These are phyloP conservation scores for Tetragnatha versicolor DNA, from an alignment of 1,140 invertebrate species.

Conservation along the genomic window DNA sequence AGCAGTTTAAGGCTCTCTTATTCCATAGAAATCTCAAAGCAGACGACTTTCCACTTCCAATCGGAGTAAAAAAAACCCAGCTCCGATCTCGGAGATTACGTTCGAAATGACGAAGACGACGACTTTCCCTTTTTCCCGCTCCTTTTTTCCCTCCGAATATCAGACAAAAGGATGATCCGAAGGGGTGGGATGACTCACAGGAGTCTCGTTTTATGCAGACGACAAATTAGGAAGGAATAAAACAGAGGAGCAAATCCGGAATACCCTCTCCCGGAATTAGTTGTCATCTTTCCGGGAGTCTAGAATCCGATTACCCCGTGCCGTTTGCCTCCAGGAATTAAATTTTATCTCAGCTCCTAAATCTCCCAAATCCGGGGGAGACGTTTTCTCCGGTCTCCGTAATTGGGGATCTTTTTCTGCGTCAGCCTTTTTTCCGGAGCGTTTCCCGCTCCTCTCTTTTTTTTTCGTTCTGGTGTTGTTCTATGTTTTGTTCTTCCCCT, in stretches of 20 bases:
- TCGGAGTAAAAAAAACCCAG: too few relatives aligned
- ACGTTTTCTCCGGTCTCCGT: conserved; percentile 5
- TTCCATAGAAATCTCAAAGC: too few relatives aligned
- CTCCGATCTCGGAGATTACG: too few relatives aligned
- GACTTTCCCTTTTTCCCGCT: too few relatives aligned
- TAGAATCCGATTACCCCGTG: conserved; percentile 49
- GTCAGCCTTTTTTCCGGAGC: background rate
- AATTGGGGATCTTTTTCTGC: conserved; percentile 23
- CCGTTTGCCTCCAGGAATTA: conserved; percentile 51
- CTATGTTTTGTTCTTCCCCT: background rate
- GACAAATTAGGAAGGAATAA: conserved; percentile 32
- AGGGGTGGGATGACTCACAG: background rate
- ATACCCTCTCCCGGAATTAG: conserved; percentile 38
- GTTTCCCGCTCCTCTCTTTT: background rate
- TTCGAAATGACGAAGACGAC: too few relatives aligned
- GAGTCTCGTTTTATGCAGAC: background rate
- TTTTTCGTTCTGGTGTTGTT: background rate
- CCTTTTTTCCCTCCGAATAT: too few relatives aligned
- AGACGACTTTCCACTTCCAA: too few relatives aligned
- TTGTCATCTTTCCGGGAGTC: conserved; percentile 47
- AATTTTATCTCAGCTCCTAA: conserved; percentile 54
- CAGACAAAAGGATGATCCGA: background rate
- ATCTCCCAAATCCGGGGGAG: conserved; percentile 49
- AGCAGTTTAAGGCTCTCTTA: too few relatives aligned
- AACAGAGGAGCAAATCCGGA: conserved; percentile 16